phyloP scores from a whole-genome alignment of 2,113 vertebrate genomes.

The Balaeniceps rex region DNA sequence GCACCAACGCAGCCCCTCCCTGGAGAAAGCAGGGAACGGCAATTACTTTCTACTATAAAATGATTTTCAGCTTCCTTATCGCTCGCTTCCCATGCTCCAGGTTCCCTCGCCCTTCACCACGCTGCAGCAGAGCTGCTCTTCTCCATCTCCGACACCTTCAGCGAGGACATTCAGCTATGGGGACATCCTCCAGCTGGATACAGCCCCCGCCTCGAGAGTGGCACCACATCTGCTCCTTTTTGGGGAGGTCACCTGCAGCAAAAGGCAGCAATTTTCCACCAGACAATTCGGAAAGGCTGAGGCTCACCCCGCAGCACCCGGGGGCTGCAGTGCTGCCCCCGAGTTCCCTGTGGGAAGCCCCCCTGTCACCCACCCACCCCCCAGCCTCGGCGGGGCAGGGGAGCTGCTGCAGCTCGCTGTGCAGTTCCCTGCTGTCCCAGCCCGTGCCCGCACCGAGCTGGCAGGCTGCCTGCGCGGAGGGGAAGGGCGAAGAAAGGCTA shows the following conservation, averaged over 20 bases:
- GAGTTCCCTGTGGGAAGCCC: background rate
- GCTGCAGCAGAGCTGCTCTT: background rate
- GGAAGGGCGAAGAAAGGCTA: background rate
- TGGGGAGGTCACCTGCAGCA: background rate
- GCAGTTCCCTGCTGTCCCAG: background rate
- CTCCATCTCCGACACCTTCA: background rate
- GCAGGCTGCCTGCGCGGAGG: background rate
- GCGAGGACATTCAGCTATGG: background rate
- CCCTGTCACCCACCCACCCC: background rate
- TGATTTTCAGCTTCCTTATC: background rate
- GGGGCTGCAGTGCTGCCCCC: fast-evolving
- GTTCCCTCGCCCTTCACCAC: fast-evolving
- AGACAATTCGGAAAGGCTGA: fast-evolving
- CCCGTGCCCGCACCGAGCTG: background rate
- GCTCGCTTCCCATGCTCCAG: fast-evolving
- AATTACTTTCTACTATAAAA: background rate
- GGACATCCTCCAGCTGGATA: background rate
- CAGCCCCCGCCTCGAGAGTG: background rate
- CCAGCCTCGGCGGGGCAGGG: background rate
- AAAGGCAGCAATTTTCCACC: background rate
- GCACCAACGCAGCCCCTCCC: background rate
- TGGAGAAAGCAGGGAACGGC: background rate
- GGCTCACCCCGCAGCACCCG: fast-evolving
- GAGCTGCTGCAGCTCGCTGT: background rate
- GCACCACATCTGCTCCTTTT: background rate